These are phyloP conservation scores for Percina caprodes DNA, from an alignment of 2,113 vertebrate genomes.

Conservation along the genomic window DNA sequence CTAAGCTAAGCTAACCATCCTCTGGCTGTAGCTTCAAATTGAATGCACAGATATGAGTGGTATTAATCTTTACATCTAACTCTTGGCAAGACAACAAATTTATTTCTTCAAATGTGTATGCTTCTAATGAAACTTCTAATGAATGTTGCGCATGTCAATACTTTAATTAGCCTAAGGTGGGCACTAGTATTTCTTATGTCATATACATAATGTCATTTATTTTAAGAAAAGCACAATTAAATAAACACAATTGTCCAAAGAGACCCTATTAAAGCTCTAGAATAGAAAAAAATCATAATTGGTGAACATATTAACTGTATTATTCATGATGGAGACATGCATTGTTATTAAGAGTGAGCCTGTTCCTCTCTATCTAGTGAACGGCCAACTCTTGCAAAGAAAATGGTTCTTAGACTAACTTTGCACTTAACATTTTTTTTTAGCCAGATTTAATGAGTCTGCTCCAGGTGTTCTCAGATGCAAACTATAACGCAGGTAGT, in stretches of 20 bases:
- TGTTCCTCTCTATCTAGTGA: not conserved
- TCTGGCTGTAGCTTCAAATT: not conserved
- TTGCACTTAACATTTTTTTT: not conserved
- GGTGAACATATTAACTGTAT: not conserved
- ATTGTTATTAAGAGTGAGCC: not conserved
- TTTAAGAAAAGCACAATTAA: not conserved
- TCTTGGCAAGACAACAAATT: not conserved
- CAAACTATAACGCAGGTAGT: not conserved
- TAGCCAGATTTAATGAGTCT: not conserved
- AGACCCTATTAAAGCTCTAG: not conserved
- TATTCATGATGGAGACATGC: not conserved
- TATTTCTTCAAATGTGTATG: not conserved
- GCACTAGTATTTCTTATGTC: not conserved
- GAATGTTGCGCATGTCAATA: not conserved
- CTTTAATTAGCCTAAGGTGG: not conserved
- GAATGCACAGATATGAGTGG: not conserved
- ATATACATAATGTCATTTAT: not conserved
- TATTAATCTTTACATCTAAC: not conserved
- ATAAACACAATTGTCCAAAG: not conserved
- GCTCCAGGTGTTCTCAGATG: constrained; percentile 7
- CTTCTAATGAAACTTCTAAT: not conserved
- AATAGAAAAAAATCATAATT: not conserved
- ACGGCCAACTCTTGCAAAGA: not conserved
- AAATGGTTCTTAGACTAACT: not conserved
- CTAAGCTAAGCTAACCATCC: not conserved